Percentiles rank a stretch among this genome's conserved stretches.
These are phyloP conservation scores for Coenonympha arcania DNA, from an alignment of 2,888 invertebrate genomes.

Conservation along the genomic window DNA sequence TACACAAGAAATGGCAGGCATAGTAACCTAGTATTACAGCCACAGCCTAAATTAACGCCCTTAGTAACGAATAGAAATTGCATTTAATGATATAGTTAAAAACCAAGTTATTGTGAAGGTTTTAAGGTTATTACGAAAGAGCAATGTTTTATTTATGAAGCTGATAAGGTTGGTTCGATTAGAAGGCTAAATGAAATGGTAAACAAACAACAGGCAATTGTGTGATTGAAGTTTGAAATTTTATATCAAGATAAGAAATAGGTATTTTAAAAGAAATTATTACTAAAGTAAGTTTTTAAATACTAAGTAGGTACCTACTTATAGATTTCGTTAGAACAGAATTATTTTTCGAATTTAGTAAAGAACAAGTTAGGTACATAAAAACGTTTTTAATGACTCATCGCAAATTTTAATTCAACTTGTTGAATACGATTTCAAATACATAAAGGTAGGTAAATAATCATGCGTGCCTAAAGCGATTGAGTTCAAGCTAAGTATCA, in stretches of 20 bases:
- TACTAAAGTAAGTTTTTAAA: too few species aligned
- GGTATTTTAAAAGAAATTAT: too few species aligned
- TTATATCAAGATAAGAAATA: not conserved
- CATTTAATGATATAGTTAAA: not conserved
- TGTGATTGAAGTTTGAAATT: not conserved
- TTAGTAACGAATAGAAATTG: not conserved
- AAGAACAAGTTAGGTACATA: too few species aligned
- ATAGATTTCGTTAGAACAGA: too few species aligned
- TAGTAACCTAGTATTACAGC: too few species aligned
- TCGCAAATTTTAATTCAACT: too few species aligned
- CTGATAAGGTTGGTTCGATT: conserved; percentile 1
- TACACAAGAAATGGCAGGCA: not conserved
- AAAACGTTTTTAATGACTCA: too few species aligned
- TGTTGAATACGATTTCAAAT: conserved; percentile 11
- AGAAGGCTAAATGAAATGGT: conserved; percentile 3
- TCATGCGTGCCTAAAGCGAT: conserved; percentile 11
- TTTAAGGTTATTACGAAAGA: not conserved
- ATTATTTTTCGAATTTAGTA: too few species aligned
- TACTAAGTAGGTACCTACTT: too few species aligned
- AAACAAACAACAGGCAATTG: conserved; percentile 1
- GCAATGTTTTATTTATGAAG: conserved; percentile 2
- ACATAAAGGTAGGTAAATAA: conserved; percentile 8
- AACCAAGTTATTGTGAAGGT: not conserved
- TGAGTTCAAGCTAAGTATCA: conserved; percentile 20
- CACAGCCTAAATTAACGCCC: not conserved